Percentiles rank a stretch among this genome's conserved stretches.
phyloP scores from a whole-genome alignment of 2,888 invertebrate species.

The Scaptomyza caliginosa region DNA sequence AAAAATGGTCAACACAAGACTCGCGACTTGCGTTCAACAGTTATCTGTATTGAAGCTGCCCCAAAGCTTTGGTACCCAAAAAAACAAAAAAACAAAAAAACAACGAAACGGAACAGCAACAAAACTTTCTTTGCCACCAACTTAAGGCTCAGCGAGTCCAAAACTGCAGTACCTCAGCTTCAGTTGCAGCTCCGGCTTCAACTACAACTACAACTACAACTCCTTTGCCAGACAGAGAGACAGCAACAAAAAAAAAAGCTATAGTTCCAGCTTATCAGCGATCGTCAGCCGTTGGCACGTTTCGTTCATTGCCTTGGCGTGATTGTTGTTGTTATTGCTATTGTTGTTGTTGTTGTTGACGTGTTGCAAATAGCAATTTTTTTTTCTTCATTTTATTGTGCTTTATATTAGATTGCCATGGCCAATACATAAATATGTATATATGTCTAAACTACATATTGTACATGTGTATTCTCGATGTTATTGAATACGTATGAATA shows the following conservation, averaged over 20 bases:
- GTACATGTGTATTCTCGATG: constrained; percentile 47
- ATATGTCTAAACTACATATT: constrained; percentile 3
- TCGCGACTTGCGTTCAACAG: constrained; percentile 38
- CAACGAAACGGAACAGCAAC: background rate
- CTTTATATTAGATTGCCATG: constrained; percentile 77
- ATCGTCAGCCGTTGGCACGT: constrained; percentile 78
- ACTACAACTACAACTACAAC: constrained; percentile 12
- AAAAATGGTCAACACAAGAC: constrained; percentile 71
- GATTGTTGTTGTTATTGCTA: constrained; percentile 54
- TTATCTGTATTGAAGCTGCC: constrained; percentile 39
- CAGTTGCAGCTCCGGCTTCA: constrained; percentile 15
- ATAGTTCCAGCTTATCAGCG: constrained; percentile 61
- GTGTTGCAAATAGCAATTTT: constrained; percentile 77
- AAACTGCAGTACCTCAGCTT: too few relatives aligned
- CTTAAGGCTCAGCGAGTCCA: constrained; percentile 16
- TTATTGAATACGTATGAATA: constrained; percentile 64
- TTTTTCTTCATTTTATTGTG: constrained; percentile 58
- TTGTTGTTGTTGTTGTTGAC: constrained; percentile 51
- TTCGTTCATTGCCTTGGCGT: constrained; percentile 76
- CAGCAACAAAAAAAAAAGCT: constrained; percentile 6
- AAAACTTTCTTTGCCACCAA: constrained; percentile 62
- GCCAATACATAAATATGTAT: constrained; percentile 69
- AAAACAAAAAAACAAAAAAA: constrained; percentile 10
- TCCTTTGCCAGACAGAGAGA: constrained; percentile 18
- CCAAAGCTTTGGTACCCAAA: constrained; percentile 51